These are phyloP conservation scores for Suillia variegata DNA, from an alignment of 2,888 invertebrate genomes.

Conservation along the genomic window DNA sequence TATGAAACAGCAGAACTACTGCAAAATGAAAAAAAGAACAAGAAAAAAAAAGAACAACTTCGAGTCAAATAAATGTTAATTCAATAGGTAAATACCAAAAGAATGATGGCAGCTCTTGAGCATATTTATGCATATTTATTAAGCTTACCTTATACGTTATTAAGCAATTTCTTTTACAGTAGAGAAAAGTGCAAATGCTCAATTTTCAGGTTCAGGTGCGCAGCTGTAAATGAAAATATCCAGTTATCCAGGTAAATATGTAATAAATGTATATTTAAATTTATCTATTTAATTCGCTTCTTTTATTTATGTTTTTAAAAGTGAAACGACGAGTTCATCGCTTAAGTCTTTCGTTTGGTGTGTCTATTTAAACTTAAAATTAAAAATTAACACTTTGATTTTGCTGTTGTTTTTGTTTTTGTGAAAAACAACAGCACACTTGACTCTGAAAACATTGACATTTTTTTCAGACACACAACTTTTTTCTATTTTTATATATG, in stretches of 20 bases:
- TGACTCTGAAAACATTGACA: constrained; percentile 21
- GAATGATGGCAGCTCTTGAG: background rate
- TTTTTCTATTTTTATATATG: constrained; percentile 35
- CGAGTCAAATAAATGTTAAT: too few relatives aligned
- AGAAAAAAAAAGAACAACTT: constrained; percentile 2
- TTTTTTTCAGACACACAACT: constrained; percentile 23
- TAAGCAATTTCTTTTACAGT: background rate
- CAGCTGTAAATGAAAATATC: constrained; percentile 26
- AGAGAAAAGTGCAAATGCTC: background rate
- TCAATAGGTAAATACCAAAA: too few relatives aligned
- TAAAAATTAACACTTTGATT: too few relatives aligned
- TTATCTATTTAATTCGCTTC: background rate
- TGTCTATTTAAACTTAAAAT: too few relatives aligned
- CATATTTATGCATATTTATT: too few relatives aligned
- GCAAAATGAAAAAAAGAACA: background rate
- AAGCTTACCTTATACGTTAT: background rate
- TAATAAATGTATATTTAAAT: too few relatives aligned
- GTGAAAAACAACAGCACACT: constrained; percentile 16
- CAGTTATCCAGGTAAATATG: background rate
- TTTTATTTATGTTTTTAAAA: constrained; percentile 29
- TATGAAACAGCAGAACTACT: too few relatives aligned
- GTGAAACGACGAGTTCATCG: background rate
- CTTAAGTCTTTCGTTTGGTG: constrained; percentile 15
- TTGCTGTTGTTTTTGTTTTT: background rate
- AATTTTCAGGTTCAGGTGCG: constrained; percentile 1